Evolutionary conservation across 2,797 vertebrate species (phyloP).

Genomic region (Bradypus variegatus): DNA sequence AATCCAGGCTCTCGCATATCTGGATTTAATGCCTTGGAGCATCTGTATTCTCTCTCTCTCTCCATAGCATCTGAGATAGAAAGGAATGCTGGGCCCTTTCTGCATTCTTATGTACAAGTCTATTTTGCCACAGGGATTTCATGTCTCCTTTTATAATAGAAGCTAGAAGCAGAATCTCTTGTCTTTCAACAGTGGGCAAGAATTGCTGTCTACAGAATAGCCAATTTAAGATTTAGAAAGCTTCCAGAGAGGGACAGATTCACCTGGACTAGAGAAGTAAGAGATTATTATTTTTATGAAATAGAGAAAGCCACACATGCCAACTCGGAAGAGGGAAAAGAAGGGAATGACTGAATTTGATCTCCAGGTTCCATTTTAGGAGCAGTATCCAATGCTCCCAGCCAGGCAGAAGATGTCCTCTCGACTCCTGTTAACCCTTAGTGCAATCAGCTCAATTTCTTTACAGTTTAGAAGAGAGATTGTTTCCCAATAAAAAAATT

Average conservation of each 20-base stretch:
- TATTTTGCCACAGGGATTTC: neutral
- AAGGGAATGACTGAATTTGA: neutral
- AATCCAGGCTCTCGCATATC: neutral
- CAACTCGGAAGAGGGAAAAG: neutral
- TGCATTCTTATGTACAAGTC: neutral
- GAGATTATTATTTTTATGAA: slow-evolving; percentile 18
- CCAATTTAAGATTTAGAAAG: neutral
- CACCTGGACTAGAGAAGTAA: neutral
- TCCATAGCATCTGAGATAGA: neutral
- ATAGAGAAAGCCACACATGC: neutral
- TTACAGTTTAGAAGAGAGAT: neutral
- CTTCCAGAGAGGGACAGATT: neutral
- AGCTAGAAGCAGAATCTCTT: neutral
- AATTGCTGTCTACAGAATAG: slow-evolving; percentile 1
- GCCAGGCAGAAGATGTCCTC: neutral
- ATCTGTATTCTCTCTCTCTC: neutral
- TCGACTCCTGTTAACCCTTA: neutral
- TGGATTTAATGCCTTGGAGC: neutral
- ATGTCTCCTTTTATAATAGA: neutral
- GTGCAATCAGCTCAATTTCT: neutral
- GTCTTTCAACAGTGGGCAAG: slow-evolving; percentile 1
- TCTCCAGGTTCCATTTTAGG: neutral
- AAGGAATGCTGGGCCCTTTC: neutral
- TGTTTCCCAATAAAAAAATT: slow-evolving; percentile 4
- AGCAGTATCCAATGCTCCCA: neutral